Percentiles rank a stretch among this genome's conserved stretches.
Evolutionary conservation across 2,113 vertebrate genomes (phyloP).

Genomic region (Hypanus sabinus): DNA sequence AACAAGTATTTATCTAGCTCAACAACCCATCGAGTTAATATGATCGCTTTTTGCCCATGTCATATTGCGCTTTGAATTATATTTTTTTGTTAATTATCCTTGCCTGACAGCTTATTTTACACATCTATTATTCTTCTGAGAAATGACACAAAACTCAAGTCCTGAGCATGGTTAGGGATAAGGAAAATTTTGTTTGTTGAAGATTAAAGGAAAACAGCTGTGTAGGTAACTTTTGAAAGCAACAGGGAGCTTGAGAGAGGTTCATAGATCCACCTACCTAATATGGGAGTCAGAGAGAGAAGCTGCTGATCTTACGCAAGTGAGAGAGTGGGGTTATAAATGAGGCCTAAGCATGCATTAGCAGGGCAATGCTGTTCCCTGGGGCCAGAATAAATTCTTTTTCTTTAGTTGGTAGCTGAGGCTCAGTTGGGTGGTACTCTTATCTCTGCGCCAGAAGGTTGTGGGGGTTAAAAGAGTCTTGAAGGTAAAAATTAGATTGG

Average conservation of each 20-base stretch:
- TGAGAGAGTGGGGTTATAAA: neutral
- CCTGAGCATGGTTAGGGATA: neutral
- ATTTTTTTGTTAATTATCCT: neutral
- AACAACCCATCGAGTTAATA: neutral
- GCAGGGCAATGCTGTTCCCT: neutral
- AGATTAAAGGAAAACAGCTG: neutral
- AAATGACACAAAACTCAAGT: conserved; percentile 2
- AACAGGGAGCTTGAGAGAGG: too few species aligned
- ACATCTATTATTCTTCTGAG: neutral
- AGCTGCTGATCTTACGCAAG: neutral
- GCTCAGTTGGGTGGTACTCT: too few species aligned
- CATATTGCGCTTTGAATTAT: neutral
- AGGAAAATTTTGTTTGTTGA: neutral
- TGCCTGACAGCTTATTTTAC: neutral
- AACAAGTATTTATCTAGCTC: neutral
- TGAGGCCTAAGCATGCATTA: neutral
- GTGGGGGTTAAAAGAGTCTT: too few species aligned
- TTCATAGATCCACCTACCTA: neutral
- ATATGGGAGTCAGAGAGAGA: neutral
- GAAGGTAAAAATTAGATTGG: too few species aligned
- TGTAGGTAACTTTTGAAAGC: neutral
- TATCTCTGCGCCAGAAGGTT: too few species aligned
- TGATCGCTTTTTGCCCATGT: neutral
- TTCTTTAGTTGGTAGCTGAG: too few species aligned
- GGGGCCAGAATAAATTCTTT: too few species aligned